These are phyloP conservation scores for Lacanobia wlatinum DNA, from an alignment of 2,888 invertebrate species.

Conservation along the genomic window DNA sequence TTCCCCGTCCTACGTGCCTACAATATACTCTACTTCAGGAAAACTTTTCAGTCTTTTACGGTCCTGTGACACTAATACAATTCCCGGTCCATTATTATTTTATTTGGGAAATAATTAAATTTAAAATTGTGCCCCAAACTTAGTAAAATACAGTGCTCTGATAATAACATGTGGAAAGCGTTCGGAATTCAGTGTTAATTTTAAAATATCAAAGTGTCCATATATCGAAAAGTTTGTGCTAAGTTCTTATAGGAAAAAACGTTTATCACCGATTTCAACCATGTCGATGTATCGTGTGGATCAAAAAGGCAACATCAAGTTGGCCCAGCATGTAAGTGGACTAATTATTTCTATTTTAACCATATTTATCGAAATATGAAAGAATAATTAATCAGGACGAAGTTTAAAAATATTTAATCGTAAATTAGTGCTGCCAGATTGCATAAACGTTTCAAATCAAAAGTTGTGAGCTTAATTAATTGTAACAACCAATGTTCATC, in stretches of 20 bases:
- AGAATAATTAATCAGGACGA: slow-evolving; percentile 1
- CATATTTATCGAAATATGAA: slow-evolving; percentile 2
- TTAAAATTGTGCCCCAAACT: background rate
- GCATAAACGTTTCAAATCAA: background rate
- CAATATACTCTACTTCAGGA: slow-evolving; percentile 1
- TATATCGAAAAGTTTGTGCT: background rate
- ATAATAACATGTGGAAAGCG: background rate
- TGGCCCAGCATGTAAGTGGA: slow-evolving; percentile 19
- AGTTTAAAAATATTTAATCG: background rate
- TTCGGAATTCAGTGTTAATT: background rate
- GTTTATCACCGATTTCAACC: background rate
- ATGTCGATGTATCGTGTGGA: slow-evolving; percentile 39
- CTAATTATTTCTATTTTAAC: slow-evolving; percentile 24
- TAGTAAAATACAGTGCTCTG: background rate
- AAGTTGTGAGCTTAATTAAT: background rate
- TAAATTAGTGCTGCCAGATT: background rate
- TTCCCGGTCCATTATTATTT: slow-evolving; percentile 9
- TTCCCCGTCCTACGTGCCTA: slow-evolving; percentile 9
- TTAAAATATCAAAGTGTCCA: slow-evolving; percentile 3
- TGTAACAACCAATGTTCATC: background rate
- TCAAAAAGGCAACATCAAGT: slow-evolving; percentile 27
- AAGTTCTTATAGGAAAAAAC: background rate
- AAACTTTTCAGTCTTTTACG: slow-evolving; percentile 26
- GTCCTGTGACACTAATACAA: slow-evolving; percentile 12
- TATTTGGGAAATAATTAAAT: background rate